Base-by-base conservation (phyloP, 30 jellyfish, hydroid and myxozoan species). In the Hydractinia symbiolongicarpus region DNA sequence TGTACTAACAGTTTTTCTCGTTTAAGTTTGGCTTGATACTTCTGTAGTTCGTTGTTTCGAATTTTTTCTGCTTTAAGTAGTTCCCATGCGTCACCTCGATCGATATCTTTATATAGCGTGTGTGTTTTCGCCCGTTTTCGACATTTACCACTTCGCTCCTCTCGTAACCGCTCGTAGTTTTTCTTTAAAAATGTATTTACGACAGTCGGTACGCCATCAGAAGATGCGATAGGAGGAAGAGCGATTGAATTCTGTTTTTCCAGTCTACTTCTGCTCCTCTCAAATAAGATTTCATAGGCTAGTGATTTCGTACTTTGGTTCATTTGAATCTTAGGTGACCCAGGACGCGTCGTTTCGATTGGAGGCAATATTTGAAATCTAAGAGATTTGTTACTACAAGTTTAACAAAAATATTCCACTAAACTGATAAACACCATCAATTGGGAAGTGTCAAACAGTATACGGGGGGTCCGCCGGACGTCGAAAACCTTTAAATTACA, bases 21-120 rank as follows among this genome's bases (percentile, higher is more conserved):
- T 64, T 64, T 64, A 6, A 64, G 52, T 6, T 44, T 64, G 1
- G 74, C 80, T 71, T 71, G 60, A 15, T 71, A 71, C 8, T 71
- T 53, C n/a, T 50, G 30, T 53, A 71, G 5, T 71, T 71, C 80
- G 9, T 20, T 50, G 51, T 60, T 19, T 11, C 80, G 68, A n/a
- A 71, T 71, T 60, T 71, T 71, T 60, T 71, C 80, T 19, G 80
- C 80, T 71, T 71, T 71, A 40, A 71, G 15, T 53, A 71, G 61
- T 71, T 71, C 80, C 80, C 80, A 71, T 8, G 80, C 40, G n/a
- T 71, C 80, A 19, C 80, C 80, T 8, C 80, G 80, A 7, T 71
- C 51, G 60, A 71, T 30, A 7, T 71, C 80, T 19, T 71, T 71
- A 50, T 71, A 53, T 40, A 71, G 9, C 13, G 61, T 50, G 61